Conservation (phyloP, 2,113 vertebrate species). For the Proteles cristata region DNA sequence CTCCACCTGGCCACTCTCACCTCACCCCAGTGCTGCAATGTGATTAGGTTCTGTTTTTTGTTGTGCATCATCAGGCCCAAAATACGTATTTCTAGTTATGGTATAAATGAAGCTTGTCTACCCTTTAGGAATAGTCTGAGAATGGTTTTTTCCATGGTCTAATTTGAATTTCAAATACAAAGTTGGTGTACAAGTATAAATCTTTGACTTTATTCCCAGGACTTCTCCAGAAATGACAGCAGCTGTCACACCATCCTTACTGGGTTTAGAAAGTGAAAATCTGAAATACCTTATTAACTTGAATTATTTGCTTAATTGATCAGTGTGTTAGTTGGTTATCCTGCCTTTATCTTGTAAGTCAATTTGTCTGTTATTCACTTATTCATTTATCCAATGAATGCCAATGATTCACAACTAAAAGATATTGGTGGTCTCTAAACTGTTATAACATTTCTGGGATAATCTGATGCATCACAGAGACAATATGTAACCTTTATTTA, state of each 20-base stretch:
- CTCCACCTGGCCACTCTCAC: conserved; percentile 85
- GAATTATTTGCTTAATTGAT: neutral
- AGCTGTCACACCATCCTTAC: too few relatives aligned
- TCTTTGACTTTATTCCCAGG: too few relatives aligned
- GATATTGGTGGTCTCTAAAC: neutral
- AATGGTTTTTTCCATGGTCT: too few relatives aligned
- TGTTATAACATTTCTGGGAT: neutral
- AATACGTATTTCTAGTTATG: too few relatives aligned
- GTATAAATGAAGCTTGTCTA: too few relatives aligned
- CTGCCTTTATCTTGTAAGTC: neutral
- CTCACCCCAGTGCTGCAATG: conserved; percentile 87
- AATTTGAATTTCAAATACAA: too few relatives aligned
- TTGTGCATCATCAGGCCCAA: conserved; percentile 83
- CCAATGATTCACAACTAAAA: neutral
- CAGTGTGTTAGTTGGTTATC: neutral
- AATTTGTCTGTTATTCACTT: neutral
- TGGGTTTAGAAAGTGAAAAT: neutral
- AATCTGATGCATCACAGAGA: neutral
- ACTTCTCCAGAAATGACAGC: too few relatives aligned
- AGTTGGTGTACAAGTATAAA: too few relatives aligned
- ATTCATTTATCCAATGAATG: neutral
- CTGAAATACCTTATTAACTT: conserved; percentile 23
- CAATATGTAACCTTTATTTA: neutral
- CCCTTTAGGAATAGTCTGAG: too few relatives aligned
- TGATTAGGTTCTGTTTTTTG: conserved; percentile 86